Evolutionary conservation across 2,113 vertebrate species (phyloP).

Genomic region (Spilogale gracilis): DNA sequence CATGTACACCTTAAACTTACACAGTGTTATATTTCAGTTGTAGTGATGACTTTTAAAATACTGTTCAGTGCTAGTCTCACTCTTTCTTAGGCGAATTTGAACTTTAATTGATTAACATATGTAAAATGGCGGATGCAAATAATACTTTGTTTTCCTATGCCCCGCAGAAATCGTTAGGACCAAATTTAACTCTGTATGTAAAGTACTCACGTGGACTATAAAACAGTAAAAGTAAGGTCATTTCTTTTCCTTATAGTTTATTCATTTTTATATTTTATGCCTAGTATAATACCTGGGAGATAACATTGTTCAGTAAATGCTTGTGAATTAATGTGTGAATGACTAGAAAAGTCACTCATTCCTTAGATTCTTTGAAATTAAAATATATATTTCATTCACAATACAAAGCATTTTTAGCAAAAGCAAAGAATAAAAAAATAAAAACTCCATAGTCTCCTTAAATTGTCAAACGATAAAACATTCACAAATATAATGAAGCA

Average conservation of each 20-base stretch:
- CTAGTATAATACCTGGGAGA: slow-evolving; percentile 2
- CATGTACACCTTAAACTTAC: not conserved
- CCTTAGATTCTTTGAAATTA: slow-evolving; percentile 45
- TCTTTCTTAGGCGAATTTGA: slow-evolving; percentile 28
- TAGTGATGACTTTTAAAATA: not conserved
- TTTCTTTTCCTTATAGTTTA: slow-evolving; percentile 47
- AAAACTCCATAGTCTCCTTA: not conserved
- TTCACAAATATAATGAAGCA: slow-evolving; percentile 22
- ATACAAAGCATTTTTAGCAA: slow-evolving; percentile 27
- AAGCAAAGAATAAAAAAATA: not conserved
- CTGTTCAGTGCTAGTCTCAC: not conserved
- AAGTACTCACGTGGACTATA: slow-evolving; percentile 48
- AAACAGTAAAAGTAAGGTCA: slow-evolving; percentile 36
- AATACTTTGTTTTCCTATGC: slow-evolving; percentile 16
- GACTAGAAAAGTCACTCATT: slow-evolving; percentile 51
- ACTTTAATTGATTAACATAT: slow-evolving; percentile 48
- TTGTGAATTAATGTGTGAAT: slow-evolving; percentile 40
- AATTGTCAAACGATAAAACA: not conserved
- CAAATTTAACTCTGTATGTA: slow-evolving; percentile 37
- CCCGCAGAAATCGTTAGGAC: slow-evolving; percentile 28
- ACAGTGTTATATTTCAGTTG: not conserved
- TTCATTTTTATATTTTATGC: slow-evolving; percentile 16
- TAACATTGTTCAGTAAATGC: not conserved
- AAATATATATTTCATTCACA: slow-evolving; percentile 30
- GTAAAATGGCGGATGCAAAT: slow-evolving; percentile 1